These are phyloP conservation scores for Asobara japonica DNA, from an alignment of 1,140 invertebrate genomes.

Conservation along the genomic window DNA sequence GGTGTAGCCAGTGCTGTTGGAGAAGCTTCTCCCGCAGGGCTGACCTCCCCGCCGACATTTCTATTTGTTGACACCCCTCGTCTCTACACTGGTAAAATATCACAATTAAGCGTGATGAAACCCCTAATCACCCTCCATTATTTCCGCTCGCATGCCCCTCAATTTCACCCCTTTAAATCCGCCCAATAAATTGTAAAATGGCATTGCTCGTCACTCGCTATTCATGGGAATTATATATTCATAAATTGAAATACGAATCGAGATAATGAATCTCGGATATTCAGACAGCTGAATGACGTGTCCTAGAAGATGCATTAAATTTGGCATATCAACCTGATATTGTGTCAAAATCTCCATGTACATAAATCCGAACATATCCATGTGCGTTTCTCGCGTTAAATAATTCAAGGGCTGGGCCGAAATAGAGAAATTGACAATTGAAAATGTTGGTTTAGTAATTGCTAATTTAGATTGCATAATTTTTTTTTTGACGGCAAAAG, in stretches of 20 bases:
- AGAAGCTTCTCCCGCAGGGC: no score
- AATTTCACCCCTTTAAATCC: not conserved
- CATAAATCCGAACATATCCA: not conserved
- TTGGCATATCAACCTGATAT: not conserved
- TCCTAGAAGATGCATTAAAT: not conserved
- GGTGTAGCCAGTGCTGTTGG: no score
- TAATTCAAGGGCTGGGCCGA: no score
- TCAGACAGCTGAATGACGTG: not conserved
- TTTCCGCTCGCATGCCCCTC: not conserved
- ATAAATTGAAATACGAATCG: slow-evolving; percentile 12
- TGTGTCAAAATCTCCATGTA: not conserved
- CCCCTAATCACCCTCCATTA: no score
- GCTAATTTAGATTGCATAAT: no score
- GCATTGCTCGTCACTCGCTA: not conserved
- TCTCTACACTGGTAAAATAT: no score
- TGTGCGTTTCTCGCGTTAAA: not conserved
- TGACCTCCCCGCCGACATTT: no score
- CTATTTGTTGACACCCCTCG: no score
- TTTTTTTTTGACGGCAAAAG: no score
- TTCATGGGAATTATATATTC: not conserved
- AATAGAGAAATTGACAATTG: no score
- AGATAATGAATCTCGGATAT: slow-evolving; percentile 9
- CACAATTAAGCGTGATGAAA: no score
- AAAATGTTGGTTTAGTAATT: no score
- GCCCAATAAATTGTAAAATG: not conserved